A percentile compares a stretch with the other conserved stretches of the same genome.
Conservation (phyloP, 1,140 invertebrate species). For the Tetranychus cinnabarinus region DNA sequence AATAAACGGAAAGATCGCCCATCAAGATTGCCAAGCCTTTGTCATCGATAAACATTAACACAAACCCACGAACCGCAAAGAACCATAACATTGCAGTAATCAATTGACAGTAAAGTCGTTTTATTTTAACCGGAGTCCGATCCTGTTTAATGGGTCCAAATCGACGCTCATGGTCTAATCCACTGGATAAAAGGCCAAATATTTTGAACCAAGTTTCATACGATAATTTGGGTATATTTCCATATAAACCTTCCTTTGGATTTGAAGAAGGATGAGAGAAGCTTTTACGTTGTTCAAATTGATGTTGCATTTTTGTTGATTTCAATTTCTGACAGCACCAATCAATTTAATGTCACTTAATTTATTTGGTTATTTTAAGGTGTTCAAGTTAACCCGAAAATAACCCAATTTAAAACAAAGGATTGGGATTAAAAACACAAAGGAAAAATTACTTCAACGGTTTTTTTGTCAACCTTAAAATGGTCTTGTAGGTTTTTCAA, state of each 20-base stretch:
- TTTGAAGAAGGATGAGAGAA: neutral
- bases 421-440: no score
- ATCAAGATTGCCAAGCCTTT: constrained; percentile 5
- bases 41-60: constrained; percentile 9
- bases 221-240: constrained; percentile 3
- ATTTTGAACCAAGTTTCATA: constrained; percentile 10
- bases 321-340: neutral
- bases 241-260: constrained; percentile 2
- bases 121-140: constrained; percentile 1
- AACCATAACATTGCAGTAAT: constrained; percentile 11
- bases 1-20: constrained; percentile 7
- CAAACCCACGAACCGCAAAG: constrained; percentile 6
- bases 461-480: no score
- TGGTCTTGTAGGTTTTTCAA: no score
- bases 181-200: constrained; percentile 9
- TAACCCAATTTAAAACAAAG: no score
- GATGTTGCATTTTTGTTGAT: neutral
- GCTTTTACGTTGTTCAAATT: constrained; percentile 4
- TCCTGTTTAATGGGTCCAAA: constrained; percentile 8
- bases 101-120: constrained; percentile 9
- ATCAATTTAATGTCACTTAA: no score
- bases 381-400: no score
- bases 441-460: no score
- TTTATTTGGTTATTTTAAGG: no score
- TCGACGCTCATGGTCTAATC: constrained; percentile 4